These are phyloP conservation scores for Holotrichia oblita DNA, from an alignment of 1,140 invertebrate species.

Conservation along the genomic window DNA sequence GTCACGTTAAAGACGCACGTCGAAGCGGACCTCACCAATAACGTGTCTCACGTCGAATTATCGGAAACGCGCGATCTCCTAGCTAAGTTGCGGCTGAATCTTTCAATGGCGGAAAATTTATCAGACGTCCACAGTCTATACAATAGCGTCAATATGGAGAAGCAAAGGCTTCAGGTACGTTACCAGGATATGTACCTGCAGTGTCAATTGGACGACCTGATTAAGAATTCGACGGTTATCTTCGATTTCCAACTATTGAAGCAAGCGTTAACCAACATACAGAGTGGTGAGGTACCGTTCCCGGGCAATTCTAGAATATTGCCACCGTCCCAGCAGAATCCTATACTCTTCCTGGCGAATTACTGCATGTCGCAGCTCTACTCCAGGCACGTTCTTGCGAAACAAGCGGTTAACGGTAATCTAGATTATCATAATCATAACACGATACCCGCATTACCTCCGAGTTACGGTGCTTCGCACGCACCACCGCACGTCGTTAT, in stretches of 20 bases:
- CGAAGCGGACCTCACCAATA: constrained; percentile 75
- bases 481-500: constrained; percentile 56
- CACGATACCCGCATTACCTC: constrained; percentile 44
- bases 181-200: constrained; percentile 78
- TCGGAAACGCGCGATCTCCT: constrained; percentile 71
- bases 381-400: constrained; percentile 71
- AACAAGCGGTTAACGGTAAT: constrained; percentile 68
- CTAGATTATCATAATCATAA: constrained; percentile 65
- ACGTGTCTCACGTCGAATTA: constrained; percentile 71
- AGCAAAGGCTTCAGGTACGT: constrained; percentile 71
- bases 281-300: constrained; percentile 62
- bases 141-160: constrained; percentile 68
- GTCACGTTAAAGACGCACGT: constrained; percentile 77
- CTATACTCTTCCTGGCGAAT: constrained; percentile 76
- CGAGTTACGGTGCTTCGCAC: constrained; percentile 51
- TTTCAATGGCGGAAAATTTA: constrained; percentile 67
- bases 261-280: constrained; percentile 70
- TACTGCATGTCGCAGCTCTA: constrained; percentile 79
- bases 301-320: constrained; percentile 62
- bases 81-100: constrained; percentile 67
- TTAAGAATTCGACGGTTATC: constrained; percentile 70
- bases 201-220: constrained; percentile 75
- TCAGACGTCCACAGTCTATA: constrained; percentile 67
- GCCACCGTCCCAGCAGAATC: constrained; percentile 64
- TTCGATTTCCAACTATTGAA: constrained; percentile 73